Base-by-base conservation (phyloP, 2,888 invertebrate species). In the Drosophila greeni region DNA sequence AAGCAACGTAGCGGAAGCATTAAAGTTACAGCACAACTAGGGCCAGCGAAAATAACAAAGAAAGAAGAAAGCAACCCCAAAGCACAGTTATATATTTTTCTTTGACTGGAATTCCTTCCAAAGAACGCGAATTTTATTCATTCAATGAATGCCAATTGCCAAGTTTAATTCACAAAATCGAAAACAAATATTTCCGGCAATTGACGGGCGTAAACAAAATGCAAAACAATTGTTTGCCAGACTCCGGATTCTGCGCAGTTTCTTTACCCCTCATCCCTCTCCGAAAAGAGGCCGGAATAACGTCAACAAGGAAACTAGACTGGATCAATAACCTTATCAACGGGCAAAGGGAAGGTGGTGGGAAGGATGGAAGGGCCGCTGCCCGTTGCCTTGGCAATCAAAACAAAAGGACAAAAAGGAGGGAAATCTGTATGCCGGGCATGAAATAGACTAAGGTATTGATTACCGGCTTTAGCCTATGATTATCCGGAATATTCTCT, bases 391-490 rank as follows among this genome's bases (percentile, higher is more conserved):
- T 53, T 67, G 61, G 59, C 45, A 47, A 43, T 66, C 34, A 68
- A 56, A 66, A 66, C 42, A 66, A 49, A 57, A 14, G 23, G 8
- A 26, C 8, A 51, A 36, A 37, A 45, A 36, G 11, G 47, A 54
- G 12, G 24, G 12, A 69, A 43, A 78, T 66, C 54, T 88, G 72
- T 87, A 66, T 78, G 79, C 84, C 85, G 75, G 56, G 82, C 87
- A 87, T 87, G 87, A 87, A 88, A 86, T 86, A 87, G 79, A 70
- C 82, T 73, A 82, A 61, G 76, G 79, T 76, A 86, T 79, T 72
- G 74, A 82, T 20, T 59, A 73, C 72, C 79, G 43, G 49, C 53
- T 64, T 73, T 74, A 71, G 83, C 40, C 85, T 88, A 87, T 82
- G 88, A 88, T 87, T 88, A 87, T 85, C 54, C 79, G 84, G 74